Conservation (phyloP, 2,888 invertebrate species). For the Tillus elongatus region DNA sequence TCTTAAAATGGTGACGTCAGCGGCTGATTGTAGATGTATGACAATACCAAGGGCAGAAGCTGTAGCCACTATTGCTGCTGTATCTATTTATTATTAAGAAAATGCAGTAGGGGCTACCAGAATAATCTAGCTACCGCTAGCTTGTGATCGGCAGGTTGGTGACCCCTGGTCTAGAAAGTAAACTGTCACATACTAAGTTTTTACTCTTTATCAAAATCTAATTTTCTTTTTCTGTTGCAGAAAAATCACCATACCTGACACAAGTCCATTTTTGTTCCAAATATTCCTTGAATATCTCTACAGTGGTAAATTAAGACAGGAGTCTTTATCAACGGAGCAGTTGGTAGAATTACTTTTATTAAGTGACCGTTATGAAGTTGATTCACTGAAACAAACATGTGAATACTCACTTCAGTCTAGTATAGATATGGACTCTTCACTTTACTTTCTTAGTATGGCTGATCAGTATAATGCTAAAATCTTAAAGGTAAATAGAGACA, state of each 20-base stretch:
- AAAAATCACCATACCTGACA: constrained; percentile 58
- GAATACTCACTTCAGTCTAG: constrained; percentile 52
- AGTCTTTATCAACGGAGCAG: constrained; percentile 43
- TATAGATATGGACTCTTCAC: constrained; percentile 54
- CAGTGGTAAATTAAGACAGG: constrained; percentile 49
- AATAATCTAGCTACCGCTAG: no score
- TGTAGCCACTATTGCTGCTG: no score
- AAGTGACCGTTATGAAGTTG: constrained; percentile 54
- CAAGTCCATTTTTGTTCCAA: constrained; percentile 52
- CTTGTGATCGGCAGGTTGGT: no score
- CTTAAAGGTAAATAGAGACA: constrained; percentile 46
- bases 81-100: no score
- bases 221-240: constrained; percentile 36
- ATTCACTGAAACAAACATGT: constrained; percentile 53
- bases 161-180: no score
- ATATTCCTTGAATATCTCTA: constrained; percentile 56
- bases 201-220: neutral
- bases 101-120: no score
- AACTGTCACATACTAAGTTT: no score
- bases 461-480: constrained; percentile 55
- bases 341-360: constrained; percentile 55
- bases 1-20: no score
- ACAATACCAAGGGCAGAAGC: no score
- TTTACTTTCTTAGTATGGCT: constrained; percentile 55
- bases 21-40: no score